Conservation (phyloP, 1,140 invertebrate species). For the Contarinia nasturtii region DNA sequence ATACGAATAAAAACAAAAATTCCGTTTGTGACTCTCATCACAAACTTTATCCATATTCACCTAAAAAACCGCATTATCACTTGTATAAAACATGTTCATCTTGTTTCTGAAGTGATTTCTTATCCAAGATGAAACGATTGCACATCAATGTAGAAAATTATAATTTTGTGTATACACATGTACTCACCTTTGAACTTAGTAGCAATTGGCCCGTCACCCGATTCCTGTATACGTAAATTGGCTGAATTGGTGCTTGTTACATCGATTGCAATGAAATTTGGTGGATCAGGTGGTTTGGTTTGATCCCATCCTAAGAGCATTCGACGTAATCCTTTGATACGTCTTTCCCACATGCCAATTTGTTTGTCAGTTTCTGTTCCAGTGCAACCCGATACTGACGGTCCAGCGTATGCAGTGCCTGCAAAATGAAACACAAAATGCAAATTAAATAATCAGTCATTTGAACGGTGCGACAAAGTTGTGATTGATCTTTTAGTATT, state of each 20-base stretch:
- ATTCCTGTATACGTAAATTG: conserved; percentile 35
- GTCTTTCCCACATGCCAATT: conserved; percentile 67
- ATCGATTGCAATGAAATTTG: conserved; percentile 55
- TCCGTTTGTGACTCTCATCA: too few relatives aligned
- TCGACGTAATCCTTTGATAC: conserved; percentile 54
- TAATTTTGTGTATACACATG: too few relatives aligned
- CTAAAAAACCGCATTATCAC: too few relatives aligned
- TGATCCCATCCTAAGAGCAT: conserved; percentile 38
- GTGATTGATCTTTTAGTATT: too few relatives aligned
- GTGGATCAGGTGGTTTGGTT: conserved; percentile 56
- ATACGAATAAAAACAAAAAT: too few relatives aligned
- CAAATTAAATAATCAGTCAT: background rate
- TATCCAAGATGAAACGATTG: too few relatives aligned
- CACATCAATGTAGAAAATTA: too few relatives aligned
- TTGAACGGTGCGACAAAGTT: too few relatives aligned
- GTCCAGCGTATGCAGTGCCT: conserved; percentile 11
- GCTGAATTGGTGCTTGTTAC: conserved; percentile 65
- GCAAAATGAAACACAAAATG: background rate
- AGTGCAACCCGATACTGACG: conserved; percentile 39
- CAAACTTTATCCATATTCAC: too few relatives aligned
- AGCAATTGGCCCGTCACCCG: conserved; percentile 43
- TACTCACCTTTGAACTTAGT: conserved; percentile 74
- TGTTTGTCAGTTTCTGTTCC: conserved; percentile 65
- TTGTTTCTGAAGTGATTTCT: too few relatives aligned
- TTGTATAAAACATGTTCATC: too few relatives aligned